phyloP scores from a whole-genome alignment of 2,888 invertebrate genomes.

The Troides aeacus region DNA sequence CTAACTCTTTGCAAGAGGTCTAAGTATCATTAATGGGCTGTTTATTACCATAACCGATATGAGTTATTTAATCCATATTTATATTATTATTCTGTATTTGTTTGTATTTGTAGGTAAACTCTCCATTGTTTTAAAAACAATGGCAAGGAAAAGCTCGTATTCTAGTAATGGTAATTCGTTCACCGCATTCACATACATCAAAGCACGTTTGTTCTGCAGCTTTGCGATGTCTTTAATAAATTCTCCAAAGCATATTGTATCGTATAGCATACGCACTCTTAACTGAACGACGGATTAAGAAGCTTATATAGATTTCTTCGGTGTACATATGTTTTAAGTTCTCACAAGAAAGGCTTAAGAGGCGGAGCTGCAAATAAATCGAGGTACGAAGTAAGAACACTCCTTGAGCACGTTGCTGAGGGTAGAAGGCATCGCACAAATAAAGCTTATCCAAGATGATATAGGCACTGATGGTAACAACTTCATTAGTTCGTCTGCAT shows the following conservation, averaged over 20 bases:
- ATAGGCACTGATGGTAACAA: too few relatives aligned
- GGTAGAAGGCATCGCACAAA: not conserved
- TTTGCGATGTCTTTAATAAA: constrained; percentile 65
- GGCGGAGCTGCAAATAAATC: not conserved
- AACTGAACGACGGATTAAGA: constrained; percentile 41
- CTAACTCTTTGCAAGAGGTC: too few relatives aligned
- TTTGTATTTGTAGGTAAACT: not conserved
- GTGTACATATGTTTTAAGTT: constrained; percentile 5
- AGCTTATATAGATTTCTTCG: constrained; percentile 10
- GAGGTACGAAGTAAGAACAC: constrained; percentile 1
- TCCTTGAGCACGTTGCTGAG: constrained; percentile 21
- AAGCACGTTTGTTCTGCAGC: constrained; percentile 47
- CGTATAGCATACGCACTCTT: constrained; percentile 39
- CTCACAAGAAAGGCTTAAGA: constrained; percentile 3
- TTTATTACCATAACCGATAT: too few relatives aligned
- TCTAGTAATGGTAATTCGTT: constrained; percentile 61
- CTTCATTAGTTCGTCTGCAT: too few relatives aligned
- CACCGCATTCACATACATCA: constrained; percentile 58
- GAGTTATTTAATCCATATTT: constrained; percentile 11
- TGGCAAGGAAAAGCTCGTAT: constrained; percentile 54
- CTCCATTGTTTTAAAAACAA: constrained; percentile 40
- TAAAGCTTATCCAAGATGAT: not conserved
- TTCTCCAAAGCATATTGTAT: constrained; percentile 61
- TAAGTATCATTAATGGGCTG: too few relatives aligned
- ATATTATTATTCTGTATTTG: constrained; percentile 18